Percentiles rank a stretch among this genome's conserved stretches.
phyloP scores from a whole-genome alignment of 1,140 invertebrate genomes.

The Cotesia glomerata region DNA sequence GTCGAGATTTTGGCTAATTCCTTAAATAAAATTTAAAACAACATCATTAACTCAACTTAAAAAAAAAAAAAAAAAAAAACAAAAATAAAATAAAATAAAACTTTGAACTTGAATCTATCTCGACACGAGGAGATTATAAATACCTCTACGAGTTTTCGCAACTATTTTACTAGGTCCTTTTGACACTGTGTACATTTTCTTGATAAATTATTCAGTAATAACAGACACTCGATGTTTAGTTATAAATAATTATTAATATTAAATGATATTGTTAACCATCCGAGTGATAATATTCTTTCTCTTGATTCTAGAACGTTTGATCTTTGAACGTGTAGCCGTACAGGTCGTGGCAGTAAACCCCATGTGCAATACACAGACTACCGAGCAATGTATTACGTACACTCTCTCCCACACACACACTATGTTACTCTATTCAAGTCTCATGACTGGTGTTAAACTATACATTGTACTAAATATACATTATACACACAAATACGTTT shows the following conservation, averaged over 20 bases:
- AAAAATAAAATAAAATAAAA: conserved; percentile 18
- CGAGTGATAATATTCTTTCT: conserved; percentile 12
- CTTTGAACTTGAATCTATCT: conserved; percentile 12
- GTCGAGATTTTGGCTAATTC: conserved; percentile 72
- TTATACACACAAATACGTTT: too few species aligned
- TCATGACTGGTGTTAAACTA: background rate
- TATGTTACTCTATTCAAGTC: background rate
- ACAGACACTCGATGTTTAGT: conserved; percentile 1
- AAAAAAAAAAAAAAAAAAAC: too few species aligned
- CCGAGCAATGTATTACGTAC: background rate
- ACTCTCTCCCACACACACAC: background rate
- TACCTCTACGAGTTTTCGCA: conserved; percentile 82
- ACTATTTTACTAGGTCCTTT: conserved; percentile 86
- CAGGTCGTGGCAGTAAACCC: conserved; percentile 1
- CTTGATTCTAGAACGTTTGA: conserved; percentile 16
- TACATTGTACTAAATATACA: too few species aligned
- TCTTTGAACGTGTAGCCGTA: background rate
- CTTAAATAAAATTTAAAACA: conserved; percentile 53
- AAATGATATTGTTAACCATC: conserved; percentile 14
- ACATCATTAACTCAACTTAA: background rate
- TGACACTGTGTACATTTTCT: conserved; percentile 80
- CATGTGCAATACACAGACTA: conserved; percentile 9
- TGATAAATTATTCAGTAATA: background rate
- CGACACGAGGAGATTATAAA: background rate
- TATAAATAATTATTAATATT: conserved; percentile 6